phyloP scores from a whole-genome alignment of 2,888 invertebrate species.

The Lepidocyrtoides sp. region DNA sequence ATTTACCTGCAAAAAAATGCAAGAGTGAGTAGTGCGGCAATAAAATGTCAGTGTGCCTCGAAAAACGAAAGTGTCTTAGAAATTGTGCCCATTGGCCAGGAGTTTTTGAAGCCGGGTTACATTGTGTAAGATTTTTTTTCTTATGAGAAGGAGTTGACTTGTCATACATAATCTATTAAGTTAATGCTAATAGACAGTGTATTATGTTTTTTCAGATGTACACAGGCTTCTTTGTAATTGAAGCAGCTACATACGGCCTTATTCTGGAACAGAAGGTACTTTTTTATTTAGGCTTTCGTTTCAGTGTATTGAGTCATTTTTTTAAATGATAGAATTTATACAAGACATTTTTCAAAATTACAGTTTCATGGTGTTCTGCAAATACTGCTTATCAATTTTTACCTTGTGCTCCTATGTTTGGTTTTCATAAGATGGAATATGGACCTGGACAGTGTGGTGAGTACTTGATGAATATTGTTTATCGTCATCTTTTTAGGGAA shows the following conservation, averaged over 20 bases:
- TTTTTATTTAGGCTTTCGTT: not conserved
- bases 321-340: not conserved
- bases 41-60: conserved; percentile 44
- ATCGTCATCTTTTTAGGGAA: not conserved
- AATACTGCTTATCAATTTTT: conserved; percentile 76
- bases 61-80: conserved; percentile 48
- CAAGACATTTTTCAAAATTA: not conserved
- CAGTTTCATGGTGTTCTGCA: conserved; percentile 76
- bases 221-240: conserved; percentile 74
- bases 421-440: conserved; percentile 77
- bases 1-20: too few species aligned
- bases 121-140: conserved; percentile 77
- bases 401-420: conserved; percentile 69
- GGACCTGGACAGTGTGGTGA: conserved; percentile 59
- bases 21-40: too few species aligned
- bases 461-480: not conserved
- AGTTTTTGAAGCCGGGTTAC: conserved; percentile 66
- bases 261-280: conserved; percentile 69
- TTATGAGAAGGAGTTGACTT: too few species aligned
- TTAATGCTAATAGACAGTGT: not conserved
- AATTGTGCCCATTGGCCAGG: conserved; percentile 66
- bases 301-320: too few species aligned
- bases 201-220: conserved; percentile 62
- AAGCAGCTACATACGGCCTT: conserved; percentile 75
- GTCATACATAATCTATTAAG: not conserved